Evolutionary conservation across 1,140 invertebrate genomes (phyloP).

Genomic region (Drosophila teissieri): DNA sequence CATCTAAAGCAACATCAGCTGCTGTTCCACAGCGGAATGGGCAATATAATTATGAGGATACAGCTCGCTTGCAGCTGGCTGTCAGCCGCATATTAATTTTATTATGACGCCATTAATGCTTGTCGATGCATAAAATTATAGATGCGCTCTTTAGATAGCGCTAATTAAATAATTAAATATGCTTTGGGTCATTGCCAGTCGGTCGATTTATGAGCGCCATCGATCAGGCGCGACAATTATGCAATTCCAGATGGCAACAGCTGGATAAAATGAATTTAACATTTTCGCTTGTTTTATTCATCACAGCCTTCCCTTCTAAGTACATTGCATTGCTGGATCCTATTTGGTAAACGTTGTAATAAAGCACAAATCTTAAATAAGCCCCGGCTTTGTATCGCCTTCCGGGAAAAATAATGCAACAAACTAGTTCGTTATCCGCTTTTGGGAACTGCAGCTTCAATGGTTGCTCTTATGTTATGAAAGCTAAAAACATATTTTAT

Average conservation of each 20-base stretch:
- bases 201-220: conserved; percentile 68
- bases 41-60: conserved; percentile 60
- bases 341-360: conserved; percentile 20
- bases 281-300: conserved; percentile 18
- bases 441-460: background rate
- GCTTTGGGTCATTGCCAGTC: conserved; percentile 69
- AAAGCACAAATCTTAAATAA: conserved; percentile 40
- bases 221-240: conserved; percentile 72
- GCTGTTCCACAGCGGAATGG: background rate
- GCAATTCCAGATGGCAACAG: conserved; percentile 56
- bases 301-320: background rate
- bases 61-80: conserved; percentile 38
- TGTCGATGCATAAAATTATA: conserved; percentile 81
- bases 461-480: background rate
- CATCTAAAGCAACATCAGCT: conserved; percentile 8
- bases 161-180: conserved; percentile 84
- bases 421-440: conserved; percentile 34
- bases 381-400: conserved; percentile 7
- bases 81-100: conserved; percentile 71
- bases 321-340: background rate
- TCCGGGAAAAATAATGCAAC: conserved; percentile 47
- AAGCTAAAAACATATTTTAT: background rate
- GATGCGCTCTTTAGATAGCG: conserved; percentile 74
- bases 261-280: conserved; percentile 38
- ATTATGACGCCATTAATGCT: conserved; percentile 72